Percentiles rank a stretch among this genome's conserved stretches.
phyloP scores from a whole-genome alignment of 1,140 invertebrate genomes.

The Paraescarpia echinospica region DNA sequence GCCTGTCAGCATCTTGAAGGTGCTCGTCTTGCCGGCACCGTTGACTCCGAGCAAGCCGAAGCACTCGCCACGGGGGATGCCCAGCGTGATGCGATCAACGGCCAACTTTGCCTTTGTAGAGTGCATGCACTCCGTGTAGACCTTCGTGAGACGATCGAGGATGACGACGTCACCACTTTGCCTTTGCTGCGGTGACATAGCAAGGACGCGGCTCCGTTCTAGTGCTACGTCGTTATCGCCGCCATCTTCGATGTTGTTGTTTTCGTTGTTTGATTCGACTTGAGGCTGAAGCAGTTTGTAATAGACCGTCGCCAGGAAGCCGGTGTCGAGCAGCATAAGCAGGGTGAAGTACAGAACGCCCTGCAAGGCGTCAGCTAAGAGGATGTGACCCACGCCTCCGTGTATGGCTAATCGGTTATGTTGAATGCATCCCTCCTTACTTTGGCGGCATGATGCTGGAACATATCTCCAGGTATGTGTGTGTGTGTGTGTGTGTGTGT shows the following conservation, averaged over 20 bases:
- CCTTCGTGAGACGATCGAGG: slow-evolving; percentile 29
- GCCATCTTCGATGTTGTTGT: not conserved
- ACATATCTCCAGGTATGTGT: not conserved
- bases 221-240: not conserved
- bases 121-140: slow-evolving; percentile 41
- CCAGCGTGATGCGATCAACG: slow-evolving; percentile 50
- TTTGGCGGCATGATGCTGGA: not conserved
- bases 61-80: slow-evolving; percentile 49
- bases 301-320: not conserved
- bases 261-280: not conserved
- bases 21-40: slow-evolving; percentile 62
- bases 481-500: no score
- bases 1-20: slow-evolving; percentile 77
- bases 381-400: not conserved
- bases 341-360: not conserved
- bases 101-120: slow-evolving; percentile 40
- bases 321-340: not conserved
- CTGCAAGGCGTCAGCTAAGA: not conserved
- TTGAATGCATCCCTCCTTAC: not conserved
- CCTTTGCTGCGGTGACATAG: not conserved
- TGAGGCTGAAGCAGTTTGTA: not conserved
- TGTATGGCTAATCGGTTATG: not conserved
- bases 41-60: slow-evolving; percentile 57
- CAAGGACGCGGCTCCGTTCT: not conserved
- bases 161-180: slow-evolving; percentile 40